Evolutionary conservation across 2,888 invertebrate genomes (phyloP).

Genomic region (Erannis defoliaria): DNA sequence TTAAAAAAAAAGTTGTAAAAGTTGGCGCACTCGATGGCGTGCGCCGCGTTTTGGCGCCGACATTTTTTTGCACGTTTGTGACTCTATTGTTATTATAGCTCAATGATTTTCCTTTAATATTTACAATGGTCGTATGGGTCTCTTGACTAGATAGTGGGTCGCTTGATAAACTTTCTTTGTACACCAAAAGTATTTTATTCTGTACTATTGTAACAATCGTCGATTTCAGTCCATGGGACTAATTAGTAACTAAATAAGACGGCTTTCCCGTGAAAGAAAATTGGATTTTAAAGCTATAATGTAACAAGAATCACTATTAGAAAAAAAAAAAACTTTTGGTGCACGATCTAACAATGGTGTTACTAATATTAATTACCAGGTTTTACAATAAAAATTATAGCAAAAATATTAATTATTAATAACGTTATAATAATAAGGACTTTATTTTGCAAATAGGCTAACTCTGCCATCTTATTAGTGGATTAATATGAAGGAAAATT

Average conservation of each 20-base stretch:
- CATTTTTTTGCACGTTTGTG: too few relatives aligned
- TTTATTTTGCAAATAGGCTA: too few relatives aligned
- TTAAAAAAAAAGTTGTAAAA: too few relatives aligned
- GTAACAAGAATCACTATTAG: neutral
- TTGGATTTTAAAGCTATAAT: neutral
- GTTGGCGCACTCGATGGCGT: too few relatives aligned
- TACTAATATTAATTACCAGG: constrained; percentile 27
- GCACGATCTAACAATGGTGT: constrained; percentile 40
- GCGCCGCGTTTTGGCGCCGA: too few relatives aligned
- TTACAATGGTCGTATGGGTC: constrained; percentile 60
- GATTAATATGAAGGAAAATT: too few relatives aligned
- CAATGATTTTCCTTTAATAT: constrained; percentile 56
- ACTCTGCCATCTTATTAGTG: too few relatives aligned
- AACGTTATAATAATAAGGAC: neutral
- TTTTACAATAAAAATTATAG: too few relatives aligned
- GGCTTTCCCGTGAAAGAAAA: neutral
- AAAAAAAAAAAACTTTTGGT: constrained; percentile 34
- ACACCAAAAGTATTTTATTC: constrained; percentile 49
- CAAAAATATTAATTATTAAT: too few relatives aligned
- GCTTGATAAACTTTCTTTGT: constrained; percentile 41
- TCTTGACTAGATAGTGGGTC: constrained; percentile 72
- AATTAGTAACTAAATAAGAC: neutral
- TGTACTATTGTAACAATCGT: neutral
- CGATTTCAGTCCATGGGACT: neutral
- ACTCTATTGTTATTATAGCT: too few relatives aligned